Base-by-base conservation (phyloP, 2,888 invertebrate species). In the Aricia artaxerxes region DNA sequence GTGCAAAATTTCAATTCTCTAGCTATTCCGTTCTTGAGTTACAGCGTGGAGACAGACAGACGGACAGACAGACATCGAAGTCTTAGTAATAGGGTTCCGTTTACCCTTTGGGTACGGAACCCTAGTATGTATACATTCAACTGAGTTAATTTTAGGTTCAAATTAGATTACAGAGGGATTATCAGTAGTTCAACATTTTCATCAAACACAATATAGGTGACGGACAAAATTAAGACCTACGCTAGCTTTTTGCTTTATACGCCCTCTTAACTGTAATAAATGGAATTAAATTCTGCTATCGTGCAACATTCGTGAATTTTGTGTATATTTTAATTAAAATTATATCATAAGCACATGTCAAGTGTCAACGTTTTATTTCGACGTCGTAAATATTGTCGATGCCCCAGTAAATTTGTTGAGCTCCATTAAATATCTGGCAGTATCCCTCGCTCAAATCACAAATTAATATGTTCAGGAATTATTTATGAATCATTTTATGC, bases 371-470 rank as follows among this genome's bases (percentile, higher is more conserved):
- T 76, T 69, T 76, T 76, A 76, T 57, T 35, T 76, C 76, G 35
- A 35, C 73, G 31, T 9, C 73, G 60, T 61, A 78, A 78, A 73
- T 73, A 73, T 73, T 75, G 60, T 61, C 78, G 78, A 75, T 78
- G 73, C 73, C 60, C 60, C 73, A 60, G 73, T 44, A 78, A 78
- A 73, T 73, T 75, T 78, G 77, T 80, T 79, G 73, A 60, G 77
- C 80, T 80, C 38, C 78, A 82, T 81, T 81, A 81, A 80, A 80
- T 80, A 77, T 78, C 82, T 83, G 82, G 81, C 81, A 81, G 81
- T 81, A 79, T 78, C 77, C 53, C 79, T 79, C 79, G 57, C 77
- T 60, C 78, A 78, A 80, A 73, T 77, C 80, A 75, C 78, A 78
- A 78, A 80, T 79, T 78, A 78, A 80, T 76, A 78, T 13, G 69